Percentiles rank a stretch among this genome's conserved stretches.
phyloP scores from a whole-genome alignment of 1,140 invertebrate genomes.

The Magallana angulata region DNA sequence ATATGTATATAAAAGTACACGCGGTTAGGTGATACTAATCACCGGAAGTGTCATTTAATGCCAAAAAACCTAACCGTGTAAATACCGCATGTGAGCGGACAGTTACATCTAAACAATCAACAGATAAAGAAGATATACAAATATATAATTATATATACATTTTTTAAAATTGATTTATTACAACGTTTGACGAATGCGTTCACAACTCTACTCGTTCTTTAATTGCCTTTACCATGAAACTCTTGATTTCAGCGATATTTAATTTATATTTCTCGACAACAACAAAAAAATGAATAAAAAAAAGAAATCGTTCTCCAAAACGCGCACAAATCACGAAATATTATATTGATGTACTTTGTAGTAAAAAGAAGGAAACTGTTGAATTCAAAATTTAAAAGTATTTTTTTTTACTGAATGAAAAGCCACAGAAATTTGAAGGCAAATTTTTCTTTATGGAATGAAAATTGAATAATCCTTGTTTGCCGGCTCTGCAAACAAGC shows the following conservation, averaged over 20 bases:
- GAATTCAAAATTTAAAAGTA: neutral
- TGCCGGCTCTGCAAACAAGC: constrained; percentile 17
- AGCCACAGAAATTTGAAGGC: constrained; percentile 16
- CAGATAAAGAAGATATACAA: too few species aligned
- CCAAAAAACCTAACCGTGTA: too few species aligned
- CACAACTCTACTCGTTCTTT: too few species aligned
- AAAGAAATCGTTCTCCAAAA: neutral
- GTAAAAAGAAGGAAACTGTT: neutral
- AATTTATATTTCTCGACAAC: too few species aligned
- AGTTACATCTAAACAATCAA: too few species aligned
- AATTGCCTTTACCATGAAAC: too few species aligned
- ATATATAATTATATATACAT: too few species aligned
- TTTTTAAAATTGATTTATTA: too few species aligned
- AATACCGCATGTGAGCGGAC: too few species aligned
- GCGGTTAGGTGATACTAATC: neutral
- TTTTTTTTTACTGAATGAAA: neutral
- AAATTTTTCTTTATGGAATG: neutral
- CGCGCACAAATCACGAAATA: neutral
- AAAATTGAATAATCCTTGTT: constrained; percentile 30
- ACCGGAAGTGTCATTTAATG: neutral
- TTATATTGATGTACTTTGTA: neutral
- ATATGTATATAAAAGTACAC: neutral
- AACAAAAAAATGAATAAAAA: too few species aligned
- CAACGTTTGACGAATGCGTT: too few species aligned
- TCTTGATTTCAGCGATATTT: too few species aligned